Percentiles rank a stretch among this genome's conserved stretches.
phyloP scores from a whole-genome alignment of 2,797 vertebrate species.

The Monodelphis domestica region DNA sequence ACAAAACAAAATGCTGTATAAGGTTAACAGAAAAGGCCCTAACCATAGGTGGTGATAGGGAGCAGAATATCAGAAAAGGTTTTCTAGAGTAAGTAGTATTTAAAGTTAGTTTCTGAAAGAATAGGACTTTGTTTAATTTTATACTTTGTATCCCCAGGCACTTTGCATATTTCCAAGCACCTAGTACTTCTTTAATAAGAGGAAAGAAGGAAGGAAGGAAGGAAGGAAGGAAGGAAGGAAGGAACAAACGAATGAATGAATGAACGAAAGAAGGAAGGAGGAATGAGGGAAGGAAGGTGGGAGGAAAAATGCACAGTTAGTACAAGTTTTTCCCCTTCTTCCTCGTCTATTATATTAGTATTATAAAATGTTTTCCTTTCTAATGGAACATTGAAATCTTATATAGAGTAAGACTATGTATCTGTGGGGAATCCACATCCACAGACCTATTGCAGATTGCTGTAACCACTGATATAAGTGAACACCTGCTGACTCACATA shows the following conservation, averaged over 20 bases:
- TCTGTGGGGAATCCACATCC: too few relatives aligned
- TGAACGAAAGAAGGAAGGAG: too few relatives aligned
- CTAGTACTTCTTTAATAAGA: background rate
- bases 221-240: too few relatives aligned
- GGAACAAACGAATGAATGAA: too few relatives aligned
- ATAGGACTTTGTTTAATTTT: background rate
- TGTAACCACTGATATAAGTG: too few relatives aligned
- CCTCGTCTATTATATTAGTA: background rate
- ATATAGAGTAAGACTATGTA: too few relatives aligned
- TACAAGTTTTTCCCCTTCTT: background rate
- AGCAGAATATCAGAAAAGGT: background rate
- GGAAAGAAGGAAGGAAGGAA: too few relatives aligned
- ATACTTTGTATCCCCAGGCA: background rate
- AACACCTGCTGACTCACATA: too few relatives aligned
- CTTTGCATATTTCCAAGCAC: background rate
- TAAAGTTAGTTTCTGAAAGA: background rate
- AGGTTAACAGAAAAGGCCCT: background rate
- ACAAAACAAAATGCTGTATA: background rate
- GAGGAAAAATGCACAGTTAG: too few relatives aligned
- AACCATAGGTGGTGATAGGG: background rate
- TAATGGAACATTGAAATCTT: background rate
- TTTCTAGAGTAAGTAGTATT: background rate
- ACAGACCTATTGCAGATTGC: too few relatives aligned
- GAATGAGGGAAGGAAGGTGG: too few relatives aligned
- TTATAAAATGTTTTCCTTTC: background rate